phyloP scores from a whole-genome alignment of 2,888 invertebrate genomes.

The Sphaerophoria rueppellii region DNA sequence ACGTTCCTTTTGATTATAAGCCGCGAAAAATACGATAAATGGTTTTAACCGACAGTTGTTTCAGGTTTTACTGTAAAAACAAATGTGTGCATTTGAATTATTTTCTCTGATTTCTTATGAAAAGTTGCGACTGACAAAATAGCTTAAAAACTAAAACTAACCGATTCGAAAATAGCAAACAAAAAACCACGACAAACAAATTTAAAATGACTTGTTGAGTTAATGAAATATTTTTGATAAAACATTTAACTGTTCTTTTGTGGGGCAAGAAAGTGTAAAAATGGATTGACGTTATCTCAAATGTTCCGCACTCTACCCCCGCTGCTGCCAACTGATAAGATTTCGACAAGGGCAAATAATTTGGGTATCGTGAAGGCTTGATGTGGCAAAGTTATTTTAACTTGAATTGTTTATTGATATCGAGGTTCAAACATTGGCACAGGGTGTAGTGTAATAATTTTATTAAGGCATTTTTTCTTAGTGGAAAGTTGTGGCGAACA shows the following conservation, averaged over 20 bases:
- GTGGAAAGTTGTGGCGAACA: too few relatives aligned
- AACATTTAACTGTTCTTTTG: neutral
- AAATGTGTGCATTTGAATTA: neutral
- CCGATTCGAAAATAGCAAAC: neutral
- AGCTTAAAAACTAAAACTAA: neutral
- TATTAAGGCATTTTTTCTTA: too few relatives aligned
- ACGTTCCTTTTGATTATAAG: slow-evolving; percentile 42
- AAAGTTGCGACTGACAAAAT: neutral
- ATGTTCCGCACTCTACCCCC: too few relatives aligned
- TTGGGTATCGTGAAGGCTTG: neutral
- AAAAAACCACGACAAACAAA: slow-evolving; percentile 3
- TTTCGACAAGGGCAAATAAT: neutral
- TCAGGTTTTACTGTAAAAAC: slow-evolving; percentile 11
- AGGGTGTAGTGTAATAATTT: too few relatives aligned
- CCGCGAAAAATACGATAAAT: slow-evolving; percentile 35
- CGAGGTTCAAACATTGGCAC: too few relatives aligned
- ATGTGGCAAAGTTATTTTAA: slow-evolving; percentile 14
- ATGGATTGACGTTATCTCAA: slow-evolving; percentile 32
- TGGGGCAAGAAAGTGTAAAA: slow-evolving; percentile 1
- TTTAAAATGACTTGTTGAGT: neutral
- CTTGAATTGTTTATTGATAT: too few relatives aligned
- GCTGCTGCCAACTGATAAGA: slow-evolving; percentile 23
- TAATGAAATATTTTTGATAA: slow-evolving; percentile 22
- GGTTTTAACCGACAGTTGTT: slow-evolving; percentile 9
- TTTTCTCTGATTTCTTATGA: neutral